Evolutionary conservation across 2,888 invertebrate species (phyloP), one percentile per base, ranked within the genome.

Genomic region (Cantharis nigra): DNA sequence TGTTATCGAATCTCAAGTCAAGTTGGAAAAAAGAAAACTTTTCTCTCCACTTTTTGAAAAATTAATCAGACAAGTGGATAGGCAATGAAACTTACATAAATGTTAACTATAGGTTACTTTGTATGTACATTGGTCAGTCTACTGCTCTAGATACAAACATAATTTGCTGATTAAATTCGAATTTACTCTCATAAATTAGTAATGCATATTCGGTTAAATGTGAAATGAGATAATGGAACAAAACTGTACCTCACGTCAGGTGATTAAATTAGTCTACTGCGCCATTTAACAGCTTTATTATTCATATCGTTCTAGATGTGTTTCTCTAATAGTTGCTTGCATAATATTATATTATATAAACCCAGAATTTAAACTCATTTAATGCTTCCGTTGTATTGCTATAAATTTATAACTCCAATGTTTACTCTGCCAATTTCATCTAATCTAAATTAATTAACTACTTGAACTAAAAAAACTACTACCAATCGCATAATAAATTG

Each of bases 221-320:
- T 76, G 65, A 79, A 77, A 77, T 33, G 77, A 75, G 75, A 75
- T 79, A 79, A 79, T 79, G 79, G 79, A 77, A 75, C 71, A 71
- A 75, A 75, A 71, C 67, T 75, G 79, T 79, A 79, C 73, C 75
- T 79, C 79, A 77, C 75, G 75, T 77, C 75, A 77, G 77, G 79
- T 79, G 72, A 79, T 79, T 77, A 79, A 79, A 77, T 79, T 79
- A 77, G 77, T 77, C 77, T 75, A 77, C 75, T 75, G 71, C 71
- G 63, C 75, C 79, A 77, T 79, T 79, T 79, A 77, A 79, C 75
- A 71, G 77, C 76, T 79, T 77, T 75, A 79, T 79, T 79, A 79
- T 79, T 79, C 77, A 79, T 77, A 77, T 75, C 72, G 77, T 74
- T 67, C 70, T 65, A 76, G 72, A 75, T 78, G 70, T 75, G 65